phyloP scores from a whole-genome alignment of 2,113 vertebrate species.

The Erpornis zantholeuca region DNA sequence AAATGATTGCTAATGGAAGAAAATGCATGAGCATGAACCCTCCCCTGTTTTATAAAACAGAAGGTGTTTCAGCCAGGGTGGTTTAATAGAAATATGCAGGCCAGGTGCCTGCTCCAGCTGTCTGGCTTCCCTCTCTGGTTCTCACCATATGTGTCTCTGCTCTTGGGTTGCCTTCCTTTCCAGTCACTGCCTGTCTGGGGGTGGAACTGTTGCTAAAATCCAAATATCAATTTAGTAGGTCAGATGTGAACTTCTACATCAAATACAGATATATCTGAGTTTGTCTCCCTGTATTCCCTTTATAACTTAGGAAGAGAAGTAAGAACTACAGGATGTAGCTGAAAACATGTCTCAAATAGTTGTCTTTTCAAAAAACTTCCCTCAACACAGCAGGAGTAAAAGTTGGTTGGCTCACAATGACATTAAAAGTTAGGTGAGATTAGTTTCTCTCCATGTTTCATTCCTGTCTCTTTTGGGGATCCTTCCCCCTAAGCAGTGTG shows the following conservation, averaged over 20 bases:
- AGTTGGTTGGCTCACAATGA: not conserved
- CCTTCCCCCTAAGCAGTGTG: not conserved
- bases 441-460: not conserved
- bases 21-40: not conserved
- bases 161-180: not conserved
- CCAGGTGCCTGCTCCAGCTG: not conserved
- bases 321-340: not conserved
- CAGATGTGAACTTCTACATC: not conserved
- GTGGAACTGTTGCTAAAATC: not conserved
- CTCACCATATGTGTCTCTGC: not conserved
- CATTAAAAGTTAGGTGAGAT: not conserved
- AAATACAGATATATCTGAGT: not conserved
- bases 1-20: not conserved
- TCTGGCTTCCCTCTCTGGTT: not conserved
- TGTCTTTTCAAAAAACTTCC: not conserved
- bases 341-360: not conserved
- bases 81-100: not conserved
- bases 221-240: not conserved
- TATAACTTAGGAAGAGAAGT: not conserved
- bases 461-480: not conserved
- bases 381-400: not conserved
- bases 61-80: not conserved
- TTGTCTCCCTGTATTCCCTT: not conserved
- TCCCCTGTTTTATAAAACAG: not conserved
- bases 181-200: rapidly evolving